Evolutionary conservation across 2,113 vertebrate species (phyloP).

Genomic region (Equus przewalskii): DNA sequence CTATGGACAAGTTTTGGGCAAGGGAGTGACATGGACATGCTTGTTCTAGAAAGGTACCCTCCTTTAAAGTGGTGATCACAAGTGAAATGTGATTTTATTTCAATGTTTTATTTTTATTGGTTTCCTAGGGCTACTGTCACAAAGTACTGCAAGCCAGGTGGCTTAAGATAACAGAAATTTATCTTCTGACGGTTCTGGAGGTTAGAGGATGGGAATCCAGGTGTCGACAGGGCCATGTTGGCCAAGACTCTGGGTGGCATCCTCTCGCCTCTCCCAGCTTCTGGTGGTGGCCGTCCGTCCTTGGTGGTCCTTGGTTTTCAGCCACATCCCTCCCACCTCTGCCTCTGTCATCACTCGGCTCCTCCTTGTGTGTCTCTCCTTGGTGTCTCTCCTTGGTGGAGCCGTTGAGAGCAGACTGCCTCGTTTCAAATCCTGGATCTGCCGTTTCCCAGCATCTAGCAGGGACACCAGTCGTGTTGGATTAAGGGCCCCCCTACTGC

Average conservation of each 20-base stretch:
- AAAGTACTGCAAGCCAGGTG: too few relatives aligned
- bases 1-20: neutral
- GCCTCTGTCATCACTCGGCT: neutral
- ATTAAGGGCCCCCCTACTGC: neutral
- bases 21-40: neutral
- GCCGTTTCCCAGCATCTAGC: too few relatives aligned
- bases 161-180: neutral
- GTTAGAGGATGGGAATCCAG: neutral
- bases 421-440: too few relatives aligned
- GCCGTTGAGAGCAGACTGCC: too few relatives aligned
- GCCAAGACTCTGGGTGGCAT: neutral
- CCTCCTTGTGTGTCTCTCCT: neutral
- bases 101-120: neutral
- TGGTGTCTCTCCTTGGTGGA: too few relatives aligned
- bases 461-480: neutral
- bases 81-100: neutral
- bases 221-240: accelerated
- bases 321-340: accelerated
- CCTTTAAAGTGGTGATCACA: neutral
- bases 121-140: neutral
- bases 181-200: neutral
- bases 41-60: neutral
- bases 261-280: neutral
- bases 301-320: neutral
- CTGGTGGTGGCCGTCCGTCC: accelerated